Conservation (phyloP, 2,888 invertebrate species). For the Cyclophora punctaria region DNA sequence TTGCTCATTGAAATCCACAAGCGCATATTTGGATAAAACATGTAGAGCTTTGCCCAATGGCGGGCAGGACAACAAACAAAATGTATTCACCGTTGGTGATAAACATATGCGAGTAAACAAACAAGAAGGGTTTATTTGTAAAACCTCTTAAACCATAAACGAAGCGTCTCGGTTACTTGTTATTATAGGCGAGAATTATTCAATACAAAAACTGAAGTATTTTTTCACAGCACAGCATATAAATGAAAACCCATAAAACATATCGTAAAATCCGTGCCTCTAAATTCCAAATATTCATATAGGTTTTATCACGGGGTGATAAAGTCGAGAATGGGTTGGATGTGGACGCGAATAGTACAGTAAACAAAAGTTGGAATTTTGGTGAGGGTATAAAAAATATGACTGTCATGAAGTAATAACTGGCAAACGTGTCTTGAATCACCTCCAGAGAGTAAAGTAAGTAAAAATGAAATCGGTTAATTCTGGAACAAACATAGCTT, state of each 20-base stretch:
- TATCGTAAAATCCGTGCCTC: conserved; percentile 26
- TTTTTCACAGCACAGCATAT: conserved; percentile 25
- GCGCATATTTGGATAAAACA: too few relatives aligned
- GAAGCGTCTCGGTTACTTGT: background rate
- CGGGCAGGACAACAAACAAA: too few relatives aligned
- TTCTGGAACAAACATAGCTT: too few relatives aligned
- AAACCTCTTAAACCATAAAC: background rate
- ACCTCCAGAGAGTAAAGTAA: conserved; percentile 3
- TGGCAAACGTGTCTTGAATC: conserved; percentile 31
- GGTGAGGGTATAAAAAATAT: conserved; percentile 35
- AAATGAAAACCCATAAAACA: conserved; percentile 30
- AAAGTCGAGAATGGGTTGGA: conserved; percentile 9
- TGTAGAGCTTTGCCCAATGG: too few relatives aligned
- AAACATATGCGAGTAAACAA: background rate
- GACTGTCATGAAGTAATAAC: conserved; percentile 35
- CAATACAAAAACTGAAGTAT: conserved; percentile 18
- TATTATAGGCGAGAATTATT: conserved; percentile 15
- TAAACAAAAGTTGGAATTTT: conserved; percentile 16
- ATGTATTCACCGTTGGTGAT: background rate
- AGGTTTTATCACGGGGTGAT: conserved; percentile 3
- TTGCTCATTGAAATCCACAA: too few relatives aligned
- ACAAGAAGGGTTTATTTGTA: background rate
- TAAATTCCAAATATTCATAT: conserved; percentile 9
- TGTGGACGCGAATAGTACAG: conserved; percentile 2
- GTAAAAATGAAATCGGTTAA: conserved; percentile 14